These are phyloP conservation scores for Steinernema khuongi DNA, from an alignment of 1,140 invertebrate species.

Conservation along the genomic window DNA sequence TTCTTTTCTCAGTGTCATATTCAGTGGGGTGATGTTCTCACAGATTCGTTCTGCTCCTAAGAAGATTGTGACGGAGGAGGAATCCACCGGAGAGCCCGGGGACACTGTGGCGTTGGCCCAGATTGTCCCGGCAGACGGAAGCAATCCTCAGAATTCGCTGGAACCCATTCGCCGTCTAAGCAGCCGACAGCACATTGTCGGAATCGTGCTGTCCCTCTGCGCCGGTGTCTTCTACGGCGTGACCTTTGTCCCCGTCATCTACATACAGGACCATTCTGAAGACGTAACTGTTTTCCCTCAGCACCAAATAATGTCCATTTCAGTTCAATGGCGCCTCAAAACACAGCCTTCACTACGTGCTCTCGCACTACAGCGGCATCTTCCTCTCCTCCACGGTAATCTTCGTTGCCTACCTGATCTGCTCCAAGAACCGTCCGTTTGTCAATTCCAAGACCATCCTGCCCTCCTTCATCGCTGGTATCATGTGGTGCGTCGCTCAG, in stretches of 20 bases:
- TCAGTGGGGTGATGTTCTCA: slow-evolving; percentile 39
- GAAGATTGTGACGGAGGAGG: slow-evolving; percentile 28
- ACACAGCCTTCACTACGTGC: slow-evolving; percentile 61
- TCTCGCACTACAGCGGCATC: slow-evolving; percentile 62
- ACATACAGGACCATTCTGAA: slow-evolving; percentile 59
- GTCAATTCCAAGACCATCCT: slow-evolving; percentile 60
- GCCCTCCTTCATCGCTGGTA: slow-evolving; percentile 60
- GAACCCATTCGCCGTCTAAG: too few species aligned
- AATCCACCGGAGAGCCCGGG: slow-evolving; percentile 29
- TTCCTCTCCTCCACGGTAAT: slow-evolving; percentile 59
- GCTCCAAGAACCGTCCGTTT: slow-evolving; percentile 56
- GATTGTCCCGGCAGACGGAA: too few species aligned
- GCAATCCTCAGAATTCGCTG: too few species aligned
- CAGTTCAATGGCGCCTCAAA: slow-evolving; percentile 32
- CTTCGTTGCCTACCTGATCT: slow-evolving; percentile 59
- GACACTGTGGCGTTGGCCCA: not conserved
- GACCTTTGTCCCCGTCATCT: slow-evolving; percentile 60
- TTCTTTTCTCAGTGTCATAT: slow-evolving; percentile 6
- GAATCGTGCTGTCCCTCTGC: slow-evolving; percentile 50
- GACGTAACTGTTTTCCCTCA: slow-evolving; percentile 20
- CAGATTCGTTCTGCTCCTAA: slow-evolving; percentile 39
- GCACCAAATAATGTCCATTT: too few species aligned
- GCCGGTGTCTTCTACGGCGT: slow-evolving; percentile 61
- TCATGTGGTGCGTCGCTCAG: slow-evolving; percentile 61
- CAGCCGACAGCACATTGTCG: not conserved